Base-by-base conservation (phyloP, 37 sponge, comb jelly and placozoan species). In the Halichondria panicea region DNA sequence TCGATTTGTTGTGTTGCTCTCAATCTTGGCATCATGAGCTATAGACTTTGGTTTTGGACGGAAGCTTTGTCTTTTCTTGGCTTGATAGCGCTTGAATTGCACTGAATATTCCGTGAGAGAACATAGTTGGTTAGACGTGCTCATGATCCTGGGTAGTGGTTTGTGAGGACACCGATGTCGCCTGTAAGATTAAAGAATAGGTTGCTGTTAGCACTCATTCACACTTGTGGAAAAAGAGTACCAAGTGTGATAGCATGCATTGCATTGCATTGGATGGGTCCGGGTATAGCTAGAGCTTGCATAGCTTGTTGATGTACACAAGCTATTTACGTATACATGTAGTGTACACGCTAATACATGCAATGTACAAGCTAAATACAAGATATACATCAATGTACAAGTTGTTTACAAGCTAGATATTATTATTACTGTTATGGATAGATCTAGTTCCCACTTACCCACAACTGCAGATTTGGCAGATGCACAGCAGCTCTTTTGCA, bases 381-480 rank as follows among this genome's bases (percentile, higher is more conserved):
- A 11, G 18, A 34, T 63, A 63, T 31, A 63, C 6, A 63, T 5
- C 7, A 41, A 67, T 42, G 25, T 15, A 67, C 7, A 39, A 67
- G 38, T 18, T n/a, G n/a, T n/a, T n/a, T n/a, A 70, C n/a, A 55
- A 50, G 9, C 21, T 11, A 13, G 28, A 21, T 8, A 31, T 54
- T 22, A 32, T 5, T 21, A 6, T 8, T 12, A 59, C 13, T 31
- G 32, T 53, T 31, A 0, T 40, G 21, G 7, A 13, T 1, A 55
- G 8, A 12, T 63, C 12, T 1, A 90, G 88, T 85, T 77, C 85
- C 91, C 91, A 90, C 91, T 85, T 77, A 91, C 91, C 91, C 91
- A 62, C 91, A 91, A 2, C 77, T 71, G 42, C 91, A 91, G 24
- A 91, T 85, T 79, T 91, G 88, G 57, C 91, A 91, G 63, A 91